Conservation (phyloP, 1,140 invertebrate genomes). For the Penaeus vannamei region DNA sequence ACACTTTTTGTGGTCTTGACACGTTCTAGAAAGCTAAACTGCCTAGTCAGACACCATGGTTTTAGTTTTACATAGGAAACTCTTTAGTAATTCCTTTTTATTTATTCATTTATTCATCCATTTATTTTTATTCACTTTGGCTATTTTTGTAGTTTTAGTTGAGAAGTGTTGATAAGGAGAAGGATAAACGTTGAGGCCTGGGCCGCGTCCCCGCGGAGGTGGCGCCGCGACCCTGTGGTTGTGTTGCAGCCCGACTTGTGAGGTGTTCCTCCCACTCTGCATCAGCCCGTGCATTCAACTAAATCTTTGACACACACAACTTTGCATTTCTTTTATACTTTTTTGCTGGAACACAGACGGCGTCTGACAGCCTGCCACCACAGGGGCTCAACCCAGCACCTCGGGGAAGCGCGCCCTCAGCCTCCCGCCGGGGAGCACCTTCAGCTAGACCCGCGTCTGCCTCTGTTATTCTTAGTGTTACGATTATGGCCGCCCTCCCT, state of each 20-base stretch:
- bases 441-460: too few relatives aligned
- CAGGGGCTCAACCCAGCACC: not conserved
- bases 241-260: constrained; percentile 44
- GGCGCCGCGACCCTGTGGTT: constrained; percentile 40
- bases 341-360: not conserved
- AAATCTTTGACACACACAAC: constrained; percentile 8
- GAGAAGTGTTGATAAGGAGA: constrained; percentile 40
- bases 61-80: constrained; percentile 53
- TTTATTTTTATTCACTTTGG: too few relatives aligned
- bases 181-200: constrained; percentile 26
- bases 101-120: constrained; percentile 21
- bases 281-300: not conserved
- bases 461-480: too few relatives aligned
- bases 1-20: not conserved
- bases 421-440: too few relatives aligned
- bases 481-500: too few relatives aligned
- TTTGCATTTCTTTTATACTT: constrained; percentile 35
- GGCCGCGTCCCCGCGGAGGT: constrained; percentile 35
- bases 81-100: constrained; percentile 50
- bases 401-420: too few relatives aligned
- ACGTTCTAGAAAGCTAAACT: constrained; percentile 32
- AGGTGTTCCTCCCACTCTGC: not conserved
- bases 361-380: not conserved
- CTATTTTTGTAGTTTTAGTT: constrained; percentile 24
- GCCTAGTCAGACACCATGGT: constrained; percentile 14